These are phyloP conservation scores for Hydrotaea diabolus DNA, from an alignment of 2,888 invertebrate species.

Conservation along the genomic window DNA sequence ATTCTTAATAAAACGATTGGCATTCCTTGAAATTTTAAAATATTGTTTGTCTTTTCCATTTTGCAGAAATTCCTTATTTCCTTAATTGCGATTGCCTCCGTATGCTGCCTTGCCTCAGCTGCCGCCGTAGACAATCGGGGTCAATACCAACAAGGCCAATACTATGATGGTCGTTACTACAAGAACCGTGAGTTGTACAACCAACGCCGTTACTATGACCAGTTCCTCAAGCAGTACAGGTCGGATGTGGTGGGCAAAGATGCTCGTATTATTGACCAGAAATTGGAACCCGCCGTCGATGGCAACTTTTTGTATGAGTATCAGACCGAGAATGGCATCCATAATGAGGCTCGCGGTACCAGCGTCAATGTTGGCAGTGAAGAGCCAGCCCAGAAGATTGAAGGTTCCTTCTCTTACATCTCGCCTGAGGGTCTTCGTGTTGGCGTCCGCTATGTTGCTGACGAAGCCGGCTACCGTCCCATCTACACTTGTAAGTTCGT, in stretches of 20 bases:
- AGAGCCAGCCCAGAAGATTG: constrained; percentile 72
- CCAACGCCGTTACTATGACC: constrained; percentile 74
- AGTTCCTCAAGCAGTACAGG: constrained; percentile 73
- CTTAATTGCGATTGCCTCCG: not conserved
- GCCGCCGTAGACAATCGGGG: constrained; percentile 51
- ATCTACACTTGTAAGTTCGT: constrained; percentile 75
- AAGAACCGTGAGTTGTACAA: constrained; percentile 73
- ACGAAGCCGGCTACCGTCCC: constrained; percentile 77
- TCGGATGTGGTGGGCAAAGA: constrained; percentile 71
- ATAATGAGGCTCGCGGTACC: constrained; percentile 74
- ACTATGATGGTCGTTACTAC: constrained; percentile 72
- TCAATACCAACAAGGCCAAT: constrained; percentile 70
- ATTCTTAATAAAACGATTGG: not conserved
- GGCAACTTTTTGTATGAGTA: constrained; percentile 75
- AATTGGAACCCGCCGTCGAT: constrained; percentile 69
- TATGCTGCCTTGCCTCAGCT: not conserved
- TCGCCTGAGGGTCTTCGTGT: constrained; percentile 77
- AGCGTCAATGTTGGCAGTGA: constrained; percentile 69
- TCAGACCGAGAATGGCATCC: constrained; percentile 78
- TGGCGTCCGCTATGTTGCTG: constrained; percentile 75
- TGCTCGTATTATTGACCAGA: constrained; percentile 73
- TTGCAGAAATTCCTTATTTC: constrained; percentile 43
- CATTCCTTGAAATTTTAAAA: not conserved
- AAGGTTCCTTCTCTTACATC: constrained; percentile 76
- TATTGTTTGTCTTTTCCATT: not conserved